These are phyloP conservation scores for Rhabdophis nuchalis DNA, from an alignment of 2,797 vertebrate species.

Conservation along the genomic window DNA sequence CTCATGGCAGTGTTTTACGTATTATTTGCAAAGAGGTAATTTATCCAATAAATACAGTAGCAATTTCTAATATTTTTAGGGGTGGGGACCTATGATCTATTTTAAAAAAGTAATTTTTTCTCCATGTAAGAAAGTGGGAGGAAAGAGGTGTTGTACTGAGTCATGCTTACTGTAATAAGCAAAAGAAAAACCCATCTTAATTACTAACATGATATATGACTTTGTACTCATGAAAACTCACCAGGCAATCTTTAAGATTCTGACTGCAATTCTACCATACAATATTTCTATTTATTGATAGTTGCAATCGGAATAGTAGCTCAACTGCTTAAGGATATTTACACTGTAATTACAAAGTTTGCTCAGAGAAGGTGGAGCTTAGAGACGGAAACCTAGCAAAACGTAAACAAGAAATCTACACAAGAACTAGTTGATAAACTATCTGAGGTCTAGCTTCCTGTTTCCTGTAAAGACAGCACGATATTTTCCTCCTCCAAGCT, in stretches of 20 bases:
- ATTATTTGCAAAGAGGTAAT: background rate
- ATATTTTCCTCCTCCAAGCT: background rate
- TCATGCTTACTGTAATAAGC: constrained; percentile 10
- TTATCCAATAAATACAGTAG: background rate
- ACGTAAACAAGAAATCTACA: background rate
- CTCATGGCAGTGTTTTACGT: background rate
- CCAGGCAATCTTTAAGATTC: background rate
- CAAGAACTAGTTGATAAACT: too few relatives aligned
- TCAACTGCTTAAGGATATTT: background rate
- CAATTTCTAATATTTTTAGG: background rate
- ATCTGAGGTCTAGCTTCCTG: background rate
- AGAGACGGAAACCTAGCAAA: background rate
- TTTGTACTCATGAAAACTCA: background rate
- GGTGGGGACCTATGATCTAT: background rate
- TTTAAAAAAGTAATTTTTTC: background rate
- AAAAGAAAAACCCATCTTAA: background rate
- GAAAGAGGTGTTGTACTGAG: background rate
- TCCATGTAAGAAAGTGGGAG: background rate
- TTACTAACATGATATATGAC: background rate
- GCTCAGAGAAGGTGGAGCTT: background rate
- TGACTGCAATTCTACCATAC: background rate
- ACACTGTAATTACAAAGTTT: background rate
- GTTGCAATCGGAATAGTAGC: background rate
- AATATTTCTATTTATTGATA: background rate
- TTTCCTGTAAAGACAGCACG: background rate